These are phyloP conservation scores for Gallinago nigripennis DNA, from an alignment of 2,797 vertebrate species.

Conservation along the genomic window DNA sequence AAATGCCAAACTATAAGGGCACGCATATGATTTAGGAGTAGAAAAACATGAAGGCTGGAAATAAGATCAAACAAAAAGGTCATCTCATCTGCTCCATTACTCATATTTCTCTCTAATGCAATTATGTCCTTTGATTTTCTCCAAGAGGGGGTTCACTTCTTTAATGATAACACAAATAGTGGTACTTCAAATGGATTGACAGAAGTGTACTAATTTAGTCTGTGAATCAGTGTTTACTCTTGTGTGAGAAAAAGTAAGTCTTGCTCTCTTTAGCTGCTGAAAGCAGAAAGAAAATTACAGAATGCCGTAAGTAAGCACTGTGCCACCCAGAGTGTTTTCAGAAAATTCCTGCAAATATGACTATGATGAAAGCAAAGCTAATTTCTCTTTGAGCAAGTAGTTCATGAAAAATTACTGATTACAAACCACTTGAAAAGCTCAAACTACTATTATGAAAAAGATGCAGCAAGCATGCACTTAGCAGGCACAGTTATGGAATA, in stretches of 20 bases:
- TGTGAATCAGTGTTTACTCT: not conserved
- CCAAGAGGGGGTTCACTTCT: not conserved
- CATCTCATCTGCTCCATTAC: not conserved
- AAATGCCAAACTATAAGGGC: not conserved
- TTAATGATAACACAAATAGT: not conserved
- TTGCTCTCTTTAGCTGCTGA: not conserved
- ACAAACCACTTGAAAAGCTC: not conserved
- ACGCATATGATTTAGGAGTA: not conserved
- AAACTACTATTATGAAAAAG: not conserved
- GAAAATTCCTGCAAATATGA: not conserved
- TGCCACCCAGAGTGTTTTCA: not conserved
- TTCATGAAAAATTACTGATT: not conserved
- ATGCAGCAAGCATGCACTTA: not conserved
- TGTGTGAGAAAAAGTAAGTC: not conserved
- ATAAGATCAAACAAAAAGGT: not conserved
- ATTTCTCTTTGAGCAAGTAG: not conserved
- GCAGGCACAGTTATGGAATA: not conserved
- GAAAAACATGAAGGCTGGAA: not conserved
- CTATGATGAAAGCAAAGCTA: not conserved
- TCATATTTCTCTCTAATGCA: not conserved
- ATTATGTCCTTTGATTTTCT: not conserved
- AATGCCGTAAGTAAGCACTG: not conserved
- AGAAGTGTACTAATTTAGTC: not conserved
- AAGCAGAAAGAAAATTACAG: not conserved
- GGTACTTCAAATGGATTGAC: not conserved